These are phyloP conservation scores for Chaenodraco wilsoni DNA, from an alignment of 2,797 vertebrate genomes.

Conservation along the genomic window DNA sequence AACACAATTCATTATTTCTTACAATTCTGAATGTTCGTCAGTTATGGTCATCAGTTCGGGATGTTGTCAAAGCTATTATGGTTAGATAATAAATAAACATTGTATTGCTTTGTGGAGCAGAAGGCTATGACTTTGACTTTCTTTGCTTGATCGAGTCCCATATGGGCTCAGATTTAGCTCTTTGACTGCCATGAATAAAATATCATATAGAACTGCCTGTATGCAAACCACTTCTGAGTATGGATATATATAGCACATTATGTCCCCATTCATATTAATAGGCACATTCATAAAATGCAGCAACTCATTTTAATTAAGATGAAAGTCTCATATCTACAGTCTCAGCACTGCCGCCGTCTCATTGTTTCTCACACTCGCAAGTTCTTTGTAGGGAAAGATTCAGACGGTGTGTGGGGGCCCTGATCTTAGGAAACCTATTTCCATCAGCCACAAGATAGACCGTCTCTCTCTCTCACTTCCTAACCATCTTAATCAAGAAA, in stretches of 20 bases:
- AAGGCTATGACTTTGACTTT: conserved; percentile 19
- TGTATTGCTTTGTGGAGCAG: conserved; percentile 25
- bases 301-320: conserved; percentile 54
- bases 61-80: conserved; percentile 53
- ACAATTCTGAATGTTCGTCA: conserved; percentile 31
- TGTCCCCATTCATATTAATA: conserved; percentile 42
- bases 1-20: conserved; percentile 6
- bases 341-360: conserved; percentile 25
- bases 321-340: conserved; percentile 55
- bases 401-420: conserved; percentile 8
- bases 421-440: conserved; percentile 51
- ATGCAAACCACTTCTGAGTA: conserved; percentile 31
- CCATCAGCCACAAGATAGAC: conserved; percentile 41
- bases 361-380: conserved; percentile 41
- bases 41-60: conserved; percentile 41
- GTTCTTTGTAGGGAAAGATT: conserved; percentile 43
- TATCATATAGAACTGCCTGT: conserved; percentile 19
- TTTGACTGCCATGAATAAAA: conserved; percentile 46
- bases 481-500: conserved; percentile 30
- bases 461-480: conserved; percentile 19
- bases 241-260: conserved; percentile 38
- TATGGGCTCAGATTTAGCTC: conserved; percentile 30
- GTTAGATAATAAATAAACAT: conserved; percentile 40
- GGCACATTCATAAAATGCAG: conserved; percentile 37
- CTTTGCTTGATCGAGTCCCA: conserved; percentile 17